Conservation (phyloP, 2,888 invertebrate species). For the Spisula subtruncata region DNA sequence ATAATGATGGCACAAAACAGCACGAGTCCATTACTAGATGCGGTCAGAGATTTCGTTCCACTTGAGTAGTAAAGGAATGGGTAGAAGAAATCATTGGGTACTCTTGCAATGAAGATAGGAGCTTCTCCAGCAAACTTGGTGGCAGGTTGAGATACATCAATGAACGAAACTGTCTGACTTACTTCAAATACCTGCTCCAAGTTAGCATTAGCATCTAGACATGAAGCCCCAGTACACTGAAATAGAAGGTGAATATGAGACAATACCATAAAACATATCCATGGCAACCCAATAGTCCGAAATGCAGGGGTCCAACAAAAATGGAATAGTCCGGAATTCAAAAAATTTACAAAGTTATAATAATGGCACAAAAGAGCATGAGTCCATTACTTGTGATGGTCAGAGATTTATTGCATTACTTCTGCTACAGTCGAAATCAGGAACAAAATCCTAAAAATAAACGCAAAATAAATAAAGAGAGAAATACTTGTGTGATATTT, state of each 20-base stretch:
- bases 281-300: no score
- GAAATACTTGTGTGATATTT: not conserved
- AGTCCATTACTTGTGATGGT: no score
- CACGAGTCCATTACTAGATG: not conserved
- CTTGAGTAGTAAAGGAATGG: slow-evolving; percentile 88
- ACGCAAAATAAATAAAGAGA: not conserved
- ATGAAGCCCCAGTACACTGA: slow-evolving; percentile 85
- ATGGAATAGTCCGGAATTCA: no score
- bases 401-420: no score
- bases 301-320: no score
- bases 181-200: slow-evolving; percentile 84
- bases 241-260: slow-evolving; percentile 38
- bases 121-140: slow-evolving; percentile 89
- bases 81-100: slow-evolving; percentile 93
- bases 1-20: slow-evolving; percentile 40
- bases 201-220: slow-evolving; percentile 75
- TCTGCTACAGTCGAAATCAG: no score
- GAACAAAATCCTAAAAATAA: no score
- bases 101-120: slow-evolving; percentile 91
- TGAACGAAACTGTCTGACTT: slow-evolving; percentile 88
- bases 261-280: no score
- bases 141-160: slow-evolving; percentile 89
- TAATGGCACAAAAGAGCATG: no score
- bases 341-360: no score
- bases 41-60: not conserved